Evolutionary conservation across 1,140 invertebrate genomes (phyloP).

Genomic region (Pseudomyrmex concolor): DNA sequence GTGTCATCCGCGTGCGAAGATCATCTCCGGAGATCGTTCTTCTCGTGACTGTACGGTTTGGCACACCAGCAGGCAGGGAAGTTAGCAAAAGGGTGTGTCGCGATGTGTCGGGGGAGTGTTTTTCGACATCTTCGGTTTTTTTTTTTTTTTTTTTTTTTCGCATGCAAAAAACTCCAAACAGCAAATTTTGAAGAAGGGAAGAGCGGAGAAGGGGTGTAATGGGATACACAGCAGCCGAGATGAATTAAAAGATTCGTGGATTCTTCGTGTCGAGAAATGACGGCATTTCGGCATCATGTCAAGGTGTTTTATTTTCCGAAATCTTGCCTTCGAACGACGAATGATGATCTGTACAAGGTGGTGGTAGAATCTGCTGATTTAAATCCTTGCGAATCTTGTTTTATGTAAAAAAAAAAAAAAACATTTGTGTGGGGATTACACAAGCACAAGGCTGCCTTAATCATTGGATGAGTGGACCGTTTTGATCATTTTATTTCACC

Average conservation of each 20-base stretch:
- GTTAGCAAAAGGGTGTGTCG: constrained; percentile 68
- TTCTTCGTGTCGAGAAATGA: neutral
- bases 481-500: constrained; percentile 9
- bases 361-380: neutral
- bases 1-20: constrained; percentile 31
- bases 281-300: constrained; percentile 15
- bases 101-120: constrained; percentile 52
- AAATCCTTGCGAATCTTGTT: constrained; percentile 27
- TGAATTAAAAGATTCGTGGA: constrained; percentile 29
- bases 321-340: constrained; percentile 32
- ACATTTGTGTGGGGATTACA: neutral
- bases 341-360: constrained; percentile 4
- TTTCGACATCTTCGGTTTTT: constrained; percentile 60
- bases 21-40: constrained; percentile 13
- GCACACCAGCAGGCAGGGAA: constrained; percentile 74
- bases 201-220: neutral
- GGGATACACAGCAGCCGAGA: constrained; percentile 39
- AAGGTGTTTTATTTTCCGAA: constrained; percentile 48
- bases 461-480: constrained; percentile 36
- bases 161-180: constrained; percentile 72
- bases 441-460: constrained; percentile 43
- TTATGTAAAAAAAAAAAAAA: constrained; percentile 1
- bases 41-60: constrained; percentile 67
- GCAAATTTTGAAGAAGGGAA: constrained; percentile 42
- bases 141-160: neutral